A percentile compares a stretch with the other conserved stretches of the same genome.
Evolutionary conservation across 2,113 vertebrate genomes (phyloP).

Genomic region (Myanophis thanlyinensis): DNA sequence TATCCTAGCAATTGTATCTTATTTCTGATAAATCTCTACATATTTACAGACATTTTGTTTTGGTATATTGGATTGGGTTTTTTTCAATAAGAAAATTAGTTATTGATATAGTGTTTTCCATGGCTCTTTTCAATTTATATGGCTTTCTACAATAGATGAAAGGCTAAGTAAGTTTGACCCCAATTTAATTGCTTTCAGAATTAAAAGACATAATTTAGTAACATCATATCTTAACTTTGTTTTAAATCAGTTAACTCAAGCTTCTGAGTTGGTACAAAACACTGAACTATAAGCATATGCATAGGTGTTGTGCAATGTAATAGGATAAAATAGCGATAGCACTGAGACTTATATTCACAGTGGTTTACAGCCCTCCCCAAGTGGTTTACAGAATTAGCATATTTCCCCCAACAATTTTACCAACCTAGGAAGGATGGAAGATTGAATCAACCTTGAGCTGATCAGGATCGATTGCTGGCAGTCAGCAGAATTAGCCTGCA

Average conservation of each 20-base stretch:
- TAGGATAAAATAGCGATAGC: not conserved
- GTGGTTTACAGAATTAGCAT: not conserved
- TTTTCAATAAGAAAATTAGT: not conserved
- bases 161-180: not conserved
- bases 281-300: not conserved
- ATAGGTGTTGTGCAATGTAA: not conserved
- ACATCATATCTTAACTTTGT: not conserved
- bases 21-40: not conserved
- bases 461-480: not conserved
- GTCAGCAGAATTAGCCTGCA: not conserved
- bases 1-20: not conserved
- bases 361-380: not conserved
- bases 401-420: not conserved
- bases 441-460: not conserved
- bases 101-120: not conserved
- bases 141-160: not conserved
- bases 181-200: not conserved
- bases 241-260: not conserved
- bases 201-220: not conserved
- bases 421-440: not conserved
- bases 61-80: not conserved
- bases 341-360: not conserved
- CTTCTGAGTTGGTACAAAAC: not conserved
- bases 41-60: not conserved
- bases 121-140: not conserved